Base-by-base conservation (phyloP, 2,888 invertebrate species). In the Cerastis leucographa region DNA sequence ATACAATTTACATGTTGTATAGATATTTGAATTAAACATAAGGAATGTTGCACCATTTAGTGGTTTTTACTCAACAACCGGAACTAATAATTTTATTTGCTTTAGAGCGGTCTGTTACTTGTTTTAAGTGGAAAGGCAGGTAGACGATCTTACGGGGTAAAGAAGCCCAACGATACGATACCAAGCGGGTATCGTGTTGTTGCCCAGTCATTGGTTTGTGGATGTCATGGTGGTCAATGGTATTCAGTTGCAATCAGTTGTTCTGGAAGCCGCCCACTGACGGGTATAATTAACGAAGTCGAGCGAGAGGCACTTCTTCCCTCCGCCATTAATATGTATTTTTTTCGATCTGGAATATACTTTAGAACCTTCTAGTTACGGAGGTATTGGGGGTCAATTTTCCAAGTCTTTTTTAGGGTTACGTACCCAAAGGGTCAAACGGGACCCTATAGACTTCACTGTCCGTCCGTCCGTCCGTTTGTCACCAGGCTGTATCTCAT, bases 11-110 rank as follows among this genome's bases (percentile, higher is more conserved):
- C 69, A 71, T 78, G 64, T 78, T 81, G 61, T 66, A 56, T 78
- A 64, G 79, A 80, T 73, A 67, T 80, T 71, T 83, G 59, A 73
- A 80, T 75, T 64, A 73, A 79, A 82, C 44, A 69, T 71, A 74
- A 40, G 46, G 44, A 78, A 78, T 82, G 51, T 17, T 67, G 65
- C 69, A 59, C 25, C 46, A 42, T 70, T 79, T 56, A 71, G 1
- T 56, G 56, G 9, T 67, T 64, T 64, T 64, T 64, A 14, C 29
- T 25, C 46, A 73, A 70, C 17, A 49, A 40, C 56, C 22, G 46
- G 29, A 75, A 69, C 29, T n/a, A 46, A 40, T 29, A 46, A 12
- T 61, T 46, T 75, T 62, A 35, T 70, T 54, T 25, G 17, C 35
- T 68, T 8, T n/a, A 35, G 1, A 76, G 3, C 7, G 14, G 8